A percentile compares a stretch with the other conserved stretches of the same genome.
These are phyloP conservation scores for Apis dorsata DNA, from an alignment of 1,140 invertebrate genomes.

Conservation along the genomic window DNA sequence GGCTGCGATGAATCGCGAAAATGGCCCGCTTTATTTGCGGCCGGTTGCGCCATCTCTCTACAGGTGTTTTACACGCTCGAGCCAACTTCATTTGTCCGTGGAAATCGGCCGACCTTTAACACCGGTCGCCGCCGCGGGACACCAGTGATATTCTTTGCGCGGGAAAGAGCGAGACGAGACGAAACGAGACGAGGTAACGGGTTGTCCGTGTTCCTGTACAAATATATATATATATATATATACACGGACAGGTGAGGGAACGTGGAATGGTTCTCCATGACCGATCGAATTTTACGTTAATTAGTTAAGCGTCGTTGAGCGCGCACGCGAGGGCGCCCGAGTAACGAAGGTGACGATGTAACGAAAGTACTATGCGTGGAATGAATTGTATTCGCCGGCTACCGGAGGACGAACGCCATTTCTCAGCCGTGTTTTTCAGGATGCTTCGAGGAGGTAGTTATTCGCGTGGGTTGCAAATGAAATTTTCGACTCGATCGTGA, in stretches of 20 bases:
- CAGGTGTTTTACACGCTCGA: slow-evolving; percentile 38
- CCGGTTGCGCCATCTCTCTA: slow-evolving; percentile 11
- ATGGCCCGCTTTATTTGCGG: slow-evolving; percentile 7
- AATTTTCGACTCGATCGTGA: too few relatives aligned
- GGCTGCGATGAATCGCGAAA: slow-evolving; percentile 21
- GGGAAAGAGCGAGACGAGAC: slow-evolving; percentile 1
- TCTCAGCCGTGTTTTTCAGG: too few relatives aligned
- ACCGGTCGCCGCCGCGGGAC: neutral
- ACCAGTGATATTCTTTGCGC: slow-evolving; percentile 21
- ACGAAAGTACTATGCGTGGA: slow-evolving; percentile 53
- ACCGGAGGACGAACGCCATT: too few relatives aligned
- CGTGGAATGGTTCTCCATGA: slow-evolving; percentile 60
- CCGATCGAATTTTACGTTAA: slow-evolving; percentile 76
- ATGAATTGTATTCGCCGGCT: neutral
- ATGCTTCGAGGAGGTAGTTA: too few relatives aligned
- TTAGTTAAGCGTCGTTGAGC: slow-evolving; percentile 75
- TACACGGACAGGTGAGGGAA: neutral
- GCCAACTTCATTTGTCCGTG: slow-evolving; percentile 49
- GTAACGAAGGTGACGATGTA: slow-evolving; percentile 62
- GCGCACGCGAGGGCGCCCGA: slow-evolving; percentile 64
- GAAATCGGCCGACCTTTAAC: slow-evolving; percentile 51
- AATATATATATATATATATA: neutral
- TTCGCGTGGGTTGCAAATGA: too few relatives aligned
- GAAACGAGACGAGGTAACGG: slow-evolving; percentile 42
- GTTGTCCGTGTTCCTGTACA: slow-evolving; percentile 38